Conservation (phyloP, 2,797 vertebrate genomes). For the Ctenopoma multispine region DNA sequence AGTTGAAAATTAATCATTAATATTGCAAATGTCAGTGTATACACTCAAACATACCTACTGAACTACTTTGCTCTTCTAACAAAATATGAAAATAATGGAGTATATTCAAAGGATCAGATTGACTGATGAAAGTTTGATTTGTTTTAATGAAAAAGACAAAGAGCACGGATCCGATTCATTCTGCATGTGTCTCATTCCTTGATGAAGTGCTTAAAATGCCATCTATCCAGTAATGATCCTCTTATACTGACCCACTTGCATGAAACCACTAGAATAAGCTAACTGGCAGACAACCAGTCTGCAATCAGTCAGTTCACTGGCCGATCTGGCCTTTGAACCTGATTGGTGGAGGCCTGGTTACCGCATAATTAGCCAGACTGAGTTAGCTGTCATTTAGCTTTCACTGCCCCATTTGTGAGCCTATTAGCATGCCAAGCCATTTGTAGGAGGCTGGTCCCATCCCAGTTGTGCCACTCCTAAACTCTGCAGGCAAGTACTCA, state of each 20-base stretch:
- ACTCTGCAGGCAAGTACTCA: constrained; percentile 67
- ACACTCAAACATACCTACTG: no score
- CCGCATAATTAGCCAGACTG: constrained; percentile 54
- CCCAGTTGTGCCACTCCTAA: constrained; percentile 61
- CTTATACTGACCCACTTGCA: constrained; percentile 55
- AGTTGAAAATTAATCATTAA: constrained; percentile 5
- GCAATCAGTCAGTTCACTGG: constrained; percentile 39
- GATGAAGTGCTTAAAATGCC: constrained; percentile 12
- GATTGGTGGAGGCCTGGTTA: constrained; percentile 53
- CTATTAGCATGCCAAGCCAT: constrained; percentile 69
- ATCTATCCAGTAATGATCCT: not conserved
- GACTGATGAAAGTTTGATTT: not conserved
- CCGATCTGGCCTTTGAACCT: constrained; percentile 37
- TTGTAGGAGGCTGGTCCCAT: constrained; percentile 53
- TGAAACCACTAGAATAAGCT: constrained; percentile 23
- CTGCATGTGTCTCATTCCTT: not conserved
- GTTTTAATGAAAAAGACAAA: not conserved
- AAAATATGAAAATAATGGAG: not conserved
- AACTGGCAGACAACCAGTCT: constrained; percentile 49
- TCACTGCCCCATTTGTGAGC: constrained; percentile 65
- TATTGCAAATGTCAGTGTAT: not conserved
- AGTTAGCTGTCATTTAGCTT: constrained; percentile 61
- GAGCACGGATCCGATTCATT: not conserved
- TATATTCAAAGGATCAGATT: not conserved
- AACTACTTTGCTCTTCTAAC: not conserved